Base-by-base conservation (phyloP, 2,797 vertebrate species). In the Macrochelys suwanniensis region DNA sequence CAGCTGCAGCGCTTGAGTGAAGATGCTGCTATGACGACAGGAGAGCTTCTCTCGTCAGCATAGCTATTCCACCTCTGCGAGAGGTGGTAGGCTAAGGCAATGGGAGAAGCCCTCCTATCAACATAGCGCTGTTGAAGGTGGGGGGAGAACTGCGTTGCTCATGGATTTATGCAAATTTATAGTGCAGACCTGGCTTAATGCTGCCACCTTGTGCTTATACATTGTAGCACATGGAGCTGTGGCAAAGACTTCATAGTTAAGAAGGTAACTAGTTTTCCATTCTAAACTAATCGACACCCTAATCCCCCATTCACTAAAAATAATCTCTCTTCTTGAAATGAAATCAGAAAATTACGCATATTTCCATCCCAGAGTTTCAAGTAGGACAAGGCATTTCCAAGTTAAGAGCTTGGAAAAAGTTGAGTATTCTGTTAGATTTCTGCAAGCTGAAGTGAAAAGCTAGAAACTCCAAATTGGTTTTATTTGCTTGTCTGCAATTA, bases 191-290 rank as follows among this genome's bases (percentile, higher is more conserved):
- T 59, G 54, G 59, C 37, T 76, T 28, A 83, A 6, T 92, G 82
- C 92, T 96, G 98, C 96, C 97, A 97, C 96, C 98, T 98, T 93
- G 95, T 97, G 97, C 84, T 96, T 97, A 89, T 17, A 76, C 80
- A 12, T 61, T 88, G 85, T 91, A 97, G 28, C 78, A 93, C 95
- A 94, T 0, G 16, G n/a, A 6, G 53, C 65, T 0, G 5, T 37
- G 82, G 57, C 51, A 33, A 77, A 2, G 33, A 1, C 3, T 33
- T 4, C 49, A 50, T 0, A 54, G 15, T 49, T 50, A 78, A 78
- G 13, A 31, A 31, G 13, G 68, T 21, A 37, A 87, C 12, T 28
- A 74, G 78, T 19, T 45, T 31, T 84, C 77, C 74, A 19, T 47
- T 50, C 76, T 61, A 56, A 82, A 47, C 13, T 42, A 71, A 71